A percentile compares a stretch with the other conserved stretches of the same genome.
These are phyloP conservation scores for Conger conger DNA, from an alignment of 2,113 vertebrate species.

Conservation along the genomic window DNA sequence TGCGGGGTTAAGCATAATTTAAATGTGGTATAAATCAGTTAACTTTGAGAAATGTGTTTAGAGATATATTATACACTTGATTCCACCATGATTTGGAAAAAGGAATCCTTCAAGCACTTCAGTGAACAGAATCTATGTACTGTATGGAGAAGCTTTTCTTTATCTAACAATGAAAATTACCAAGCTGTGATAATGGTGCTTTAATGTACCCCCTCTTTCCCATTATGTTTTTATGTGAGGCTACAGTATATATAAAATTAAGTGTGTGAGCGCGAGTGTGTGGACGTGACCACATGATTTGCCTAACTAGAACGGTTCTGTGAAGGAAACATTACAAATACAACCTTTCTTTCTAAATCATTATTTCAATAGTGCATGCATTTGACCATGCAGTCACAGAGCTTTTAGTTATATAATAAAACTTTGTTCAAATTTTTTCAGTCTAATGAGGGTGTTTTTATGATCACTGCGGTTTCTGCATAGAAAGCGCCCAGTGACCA, in stretches of 20 bases:
- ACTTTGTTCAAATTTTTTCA: not conserved
- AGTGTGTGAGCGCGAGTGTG: not conserved
- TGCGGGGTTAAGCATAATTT: conserved; percentile 31
- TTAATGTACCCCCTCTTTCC: not conserved
- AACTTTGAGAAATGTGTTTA: not conserved
- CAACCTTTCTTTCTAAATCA: not conserved
- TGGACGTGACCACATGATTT: not conserved
- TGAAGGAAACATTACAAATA: not conserved
- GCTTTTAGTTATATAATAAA: not conserved
- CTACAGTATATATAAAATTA: not conserved
- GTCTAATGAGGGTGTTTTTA: not conserved
- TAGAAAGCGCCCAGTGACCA: not conserved
- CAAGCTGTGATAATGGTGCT: not conserved
- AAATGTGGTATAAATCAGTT: not conserved
- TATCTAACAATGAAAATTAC: not conserved
- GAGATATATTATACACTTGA: not conserved
- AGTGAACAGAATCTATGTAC: not conserved
- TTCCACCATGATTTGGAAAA: not conserved
- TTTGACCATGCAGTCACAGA: not conserved
- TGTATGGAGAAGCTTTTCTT: not conserved
- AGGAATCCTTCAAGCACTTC: not conserved
- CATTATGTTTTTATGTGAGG: not conserved
- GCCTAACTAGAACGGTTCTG: too few species aligned
- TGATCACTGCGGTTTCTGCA: not conserved
- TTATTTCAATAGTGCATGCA: too few species aligned